Percentiles rank a stretch among this genome's conserved stretches.
These are phyloP conservation scores for Sitophilus oryzae DNA, from an alignment of 1,140 invertebrate genomes.

Conservation along the genomic window DNA sequence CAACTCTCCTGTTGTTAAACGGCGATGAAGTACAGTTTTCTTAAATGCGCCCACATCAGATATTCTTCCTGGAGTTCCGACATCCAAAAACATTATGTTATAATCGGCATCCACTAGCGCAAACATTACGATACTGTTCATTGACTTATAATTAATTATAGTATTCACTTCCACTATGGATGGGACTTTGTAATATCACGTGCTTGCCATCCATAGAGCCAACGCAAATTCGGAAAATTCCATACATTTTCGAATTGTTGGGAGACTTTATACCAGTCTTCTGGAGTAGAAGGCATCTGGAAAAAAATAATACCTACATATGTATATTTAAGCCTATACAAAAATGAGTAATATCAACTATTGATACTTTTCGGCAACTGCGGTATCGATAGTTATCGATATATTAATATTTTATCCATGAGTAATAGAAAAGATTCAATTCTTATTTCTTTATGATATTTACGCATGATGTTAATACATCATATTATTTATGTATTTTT, in stretches of 20 bases:
- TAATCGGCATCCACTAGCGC: slow-evolving; percentile 22
- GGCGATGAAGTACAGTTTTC: slow-evolving; percentile 1
- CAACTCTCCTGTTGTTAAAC: not conserved
- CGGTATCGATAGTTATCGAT: too few relatives aligned
- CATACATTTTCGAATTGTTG: slow-evolving; percentile 5
- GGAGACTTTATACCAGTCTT: slow-evolving; percentile 5
- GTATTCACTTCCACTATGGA: slow-evolving; percentile 17
- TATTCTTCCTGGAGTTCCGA: slow-evolving; percentile 16
- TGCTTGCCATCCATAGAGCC: slow-evolving; percentile 17
- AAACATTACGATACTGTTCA: slow-evolving; percentile 18
- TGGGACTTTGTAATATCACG: slow-evolving; percentile 8
- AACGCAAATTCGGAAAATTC: slow-evolving; percentile 7
- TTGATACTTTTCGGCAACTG: too few relatives aligned
- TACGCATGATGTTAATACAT: too few relatives aligned
- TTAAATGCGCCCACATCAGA: slow-evolving; percentile 9
- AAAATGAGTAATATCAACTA: too few relatives aligned
- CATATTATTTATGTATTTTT: too few relatives aligned
- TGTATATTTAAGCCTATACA: too few relatives aligned
- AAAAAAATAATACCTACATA: too few relatives aligned
- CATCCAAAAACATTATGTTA: slow-evolving; percentile 14
- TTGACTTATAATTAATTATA: slow-evolving; percentile 14
- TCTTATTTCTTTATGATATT: too few relatives aligned
- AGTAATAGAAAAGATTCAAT: too few relatives aligned
- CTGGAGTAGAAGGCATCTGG: slow-evolving; percentile 3
- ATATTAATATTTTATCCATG: too few relatives aligned